Conservation (phyloP, 2,888 invertebrate species). For the Alcis repandata region DNA sequence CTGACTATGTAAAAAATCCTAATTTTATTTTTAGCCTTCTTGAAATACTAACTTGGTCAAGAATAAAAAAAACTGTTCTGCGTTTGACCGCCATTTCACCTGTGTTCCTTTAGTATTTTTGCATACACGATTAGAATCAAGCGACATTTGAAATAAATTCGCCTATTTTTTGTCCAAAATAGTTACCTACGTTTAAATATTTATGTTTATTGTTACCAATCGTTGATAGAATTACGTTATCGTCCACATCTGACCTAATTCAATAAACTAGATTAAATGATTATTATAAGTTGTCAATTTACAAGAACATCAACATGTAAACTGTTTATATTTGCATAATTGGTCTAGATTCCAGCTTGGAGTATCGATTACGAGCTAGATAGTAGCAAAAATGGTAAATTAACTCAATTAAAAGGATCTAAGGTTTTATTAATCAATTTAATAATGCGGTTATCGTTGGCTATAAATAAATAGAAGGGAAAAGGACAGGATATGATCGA, state of each 20-base stretch:
- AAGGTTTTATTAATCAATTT: slow-evolving; percentile 6
- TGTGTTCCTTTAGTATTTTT: too few species aligned
- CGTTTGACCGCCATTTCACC: too few species aligned
- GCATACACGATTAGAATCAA: neutral
- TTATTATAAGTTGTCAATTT: slow-evolving; percentile 4
- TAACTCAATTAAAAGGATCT: neutral
- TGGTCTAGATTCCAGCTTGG: slow-evolving; percentile 15
- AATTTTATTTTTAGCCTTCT: too few species aligned
- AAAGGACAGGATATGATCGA: neutral
- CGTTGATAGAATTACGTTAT: neutral
- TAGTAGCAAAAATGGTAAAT: slow-evolving; percentile 5
- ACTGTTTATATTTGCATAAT: slow-evolving; percentile 20
- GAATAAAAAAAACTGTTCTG: too few species aligned
- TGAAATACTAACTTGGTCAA: neutral
- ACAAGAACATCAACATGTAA: slow-evolving; percentile 10
- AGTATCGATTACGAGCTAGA: slow-evolving; percentile 7
- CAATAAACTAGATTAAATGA: slow-evolving; percentile 4
- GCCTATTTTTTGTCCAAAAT: too few species aligned
- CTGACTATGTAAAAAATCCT: too few species aligned
- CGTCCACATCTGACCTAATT: neutral
- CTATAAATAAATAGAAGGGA: neutral
- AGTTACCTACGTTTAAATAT: too few species aligned
- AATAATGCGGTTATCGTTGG: neutral
- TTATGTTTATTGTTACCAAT: neutral
- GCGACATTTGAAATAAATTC: neutral